Conservation (phyloP, 2,113 vertebrate genomes). For the Ammodytes dubius region DNA sequence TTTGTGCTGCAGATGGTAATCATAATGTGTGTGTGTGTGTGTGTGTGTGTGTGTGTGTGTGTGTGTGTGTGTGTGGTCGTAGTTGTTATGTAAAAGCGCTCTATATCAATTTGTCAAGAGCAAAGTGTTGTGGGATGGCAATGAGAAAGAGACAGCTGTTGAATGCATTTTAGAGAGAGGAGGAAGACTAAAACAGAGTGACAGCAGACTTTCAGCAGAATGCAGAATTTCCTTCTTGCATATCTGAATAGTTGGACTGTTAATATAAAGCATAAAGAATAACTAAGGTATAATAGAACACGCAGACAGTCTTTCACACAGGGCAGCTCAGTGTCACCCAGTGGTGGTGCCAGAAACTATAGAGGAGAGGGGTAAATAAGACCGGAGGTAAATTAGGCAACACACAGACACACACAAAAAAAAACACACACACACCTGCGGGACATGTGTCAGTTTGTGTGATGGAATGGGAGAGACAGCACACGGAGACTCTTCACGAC, state of each 20-base stretch:
- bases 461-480: conserved; percentile 75
- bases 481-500: conserved; percentile 64
- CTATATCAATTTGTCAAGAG: conserved; percentile 80
- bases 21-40: conserved; percentile 27
- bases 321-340: conserved; percentile 26
- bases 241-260: conserved; percentile 26
- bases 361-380: conserved; percentile 60
- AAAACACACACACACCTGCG: conserved; percentile 35
- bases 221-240: conserved; percentile 6
- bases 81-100: conserved; percentile 80
- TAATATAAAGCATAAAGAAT: conserved; percentile 28
- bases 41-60: conserved; percentile 35
- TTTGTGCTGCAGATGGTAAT: conserved; percentile 54
- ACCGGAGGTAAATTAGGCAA: conserved; percentile 55
- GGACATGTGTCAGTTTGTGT: conserved; percentile 64
- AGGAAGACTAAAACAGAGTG: conserved; percentile 56
- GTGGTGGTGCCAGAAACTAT: conserved; percentile 37
- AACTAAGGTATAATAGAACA: background rate
- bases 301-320: background rate
- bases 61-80: conserved; percentile 49
- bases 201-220: conserved; percentile 49
- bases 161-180: conserved; percentile 78
- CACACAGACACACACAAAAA: conserved; percentile 18
- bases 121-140: conserved; percentile 80
- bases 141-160: conserved; percentile 81